Evolutionary conservation across 2,797 vertebrate genomes (phyloP).

Genomic region (Notamacropus eugenii): DNA sequence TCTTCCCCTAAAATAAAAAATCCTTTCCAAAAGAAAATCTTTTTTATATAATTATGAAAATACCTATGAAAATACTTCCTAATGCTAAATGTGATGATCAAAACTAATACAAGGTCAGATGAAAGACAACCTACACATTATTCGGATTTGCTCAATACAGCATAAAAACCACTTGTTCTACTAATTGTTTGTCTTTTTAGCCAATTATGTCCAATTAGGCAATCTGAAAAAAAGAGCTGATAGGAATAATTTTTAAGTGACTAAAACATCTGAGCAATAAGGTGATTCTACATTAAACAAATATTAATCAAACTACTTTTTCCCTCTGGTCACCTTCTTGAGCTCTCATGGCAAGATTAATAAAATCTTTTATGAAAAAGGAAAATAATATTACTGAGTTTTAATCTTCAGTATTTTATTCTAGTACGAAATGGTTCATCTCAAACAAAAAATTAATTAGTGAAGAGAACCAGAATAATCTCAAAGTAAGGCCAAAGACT

Average conservation of each 20-base stretch:
- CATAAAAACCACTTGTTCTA: slow-evolving; percentile 60
- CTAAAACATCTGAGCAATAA: slow-evolving; percentile 81
- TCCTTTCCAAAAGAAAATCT: background rate
- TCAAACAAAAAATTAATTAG: slow-evolving; percentile 70
- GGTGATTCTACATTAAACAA: slow-evolving; percentile 82
- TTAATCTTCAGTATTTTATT: slow-evolving; percentile 80
- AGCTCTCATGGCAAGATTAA: slow-evolving; percentile 79
- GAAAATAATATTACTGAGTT: slow-evolving; percentile 77
- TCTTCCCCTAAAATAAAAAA: background rate
- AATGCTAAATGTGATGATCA: slow-evolving; percentile 7
- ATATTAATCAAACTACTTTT: slow-evolving; percentile 81
- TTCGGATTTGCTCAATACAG: slow-evolving; percentile 5
- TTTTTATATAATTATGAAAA: background rate
- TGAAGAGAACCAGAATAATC: slow-evolving; percentile 62
- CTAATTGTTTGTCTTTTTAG: slow-evolving; percentile 68
- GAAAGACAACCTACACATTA: background rate
- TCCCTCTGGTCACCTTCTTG: slow-evolving; percentile 75
- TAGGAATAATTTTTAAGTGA: slow-evolving; percentile 78
- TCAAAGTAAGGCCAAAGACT: slow-evolving; percentile 59
- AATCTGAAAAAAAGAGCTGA: slow-evolving; percentile 76
- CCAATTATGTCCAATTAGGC: slow-evolving; percentile 74
- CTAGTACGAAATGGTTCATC: slow-evolving; percentile 68
- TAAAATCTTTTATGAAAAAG: slow-evolving; percentile 77
- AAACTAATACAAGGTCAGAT: background rate
- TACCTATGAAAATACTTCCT: background rate